Base-by-base conservation (phyloP, 2,888 invertebrate genomes). In the Fragum sueziense region DNA sequence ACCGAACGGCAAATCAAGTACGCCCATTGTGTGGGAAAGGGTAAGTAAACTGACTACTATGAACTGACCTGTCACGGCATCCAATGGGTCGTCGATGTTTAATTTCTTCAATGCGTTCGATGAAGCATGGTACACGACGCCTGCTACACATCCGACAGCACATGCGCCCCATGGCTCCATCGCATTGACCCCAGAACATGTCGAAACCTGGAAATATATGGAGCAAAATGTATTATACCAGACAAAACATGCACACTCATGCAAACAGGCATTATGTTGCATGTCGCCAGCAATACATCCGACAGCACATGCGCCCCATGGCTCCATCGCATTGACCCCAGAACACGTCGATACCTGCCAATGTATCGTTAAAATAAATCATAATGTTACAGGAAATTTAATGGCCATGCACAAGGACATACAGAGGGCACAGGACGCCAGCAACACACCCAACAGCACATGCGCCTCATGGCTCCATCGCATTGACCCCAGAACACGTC, bases 81-180 rank as follows among this genome's bases (percentile, higher is more conserved):
- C 94, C 27, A 94, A 85, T 0, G 94, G 94, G 85, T 95, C 95
- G 85, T 95, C 94, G 37, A 94, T 91, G 14, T 85, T 85, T 31
- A 91, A 20, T 70, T 82, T 89, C 25, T 86, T 68, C 82, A 93
- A 85, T 14, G 91, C 37, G 72, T 85, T 86, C 17, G 91, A 90
- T 74, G 88, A 88, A 22, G 87, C 62, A 70, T 93, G 86, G 87
- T 93, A 94, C 29, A 93, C 84, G 11, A 93, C 74, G 20, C 93
- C 94, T 2, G 93, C 93, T 20, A 94, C 87, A 17, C 89, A 72
- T 0, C 94, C 94, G 4, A 93, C 88, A 27, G 93, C 81, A 31
- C 92, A 88, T 2, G 93, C 91, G 1, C 92, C 93, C 93, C 94
- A 94, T 14, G 93, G 91, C 27, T 91, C 85, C 87, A 93, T 91